Percentiles rank a stretch among this genome's conserved stretches.
Evolutionary conservation across 2,113 vertebrate genomes (phyloP).

Genomic region (Trachemys scripta): DNA sequence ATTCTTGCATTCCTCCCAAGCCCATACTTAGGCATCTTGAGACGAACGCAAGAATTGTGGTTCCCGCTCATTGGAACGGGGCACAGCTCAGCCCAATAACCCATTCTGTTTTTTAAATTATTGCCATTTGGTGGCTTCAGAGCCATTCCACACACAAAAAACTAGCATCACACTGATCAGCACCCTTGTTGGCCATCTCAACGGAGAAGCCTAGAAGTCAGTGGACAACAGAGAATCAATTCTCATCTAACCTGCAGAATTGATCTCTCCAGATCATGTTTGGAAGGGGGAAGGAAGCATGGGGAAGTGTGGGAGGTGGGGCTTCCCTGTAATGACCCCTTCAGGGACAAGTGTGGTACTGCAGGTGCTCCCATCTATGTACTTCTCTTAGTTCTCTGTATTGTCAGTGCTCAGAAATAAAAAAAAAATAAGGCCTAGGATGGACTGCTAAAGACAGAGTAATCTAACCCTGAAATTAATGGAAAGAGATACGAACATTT

Average conservation of each 20-base stretch:
- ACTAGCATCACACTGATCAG: not conserved
- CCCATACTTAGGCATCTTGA: not conserved
- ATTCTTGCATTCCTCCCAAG: not conserved
- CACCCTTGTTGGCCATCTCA: not conserved
- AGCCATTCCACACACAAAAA: not conserved
- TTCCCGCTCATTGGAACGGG: not conserved
- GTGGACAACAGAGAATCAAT: not conserved
- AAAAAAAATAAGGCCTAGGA: not conserved
- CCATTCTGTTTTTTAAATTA: not conserved
- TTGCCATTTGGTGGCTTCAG: not conserved
- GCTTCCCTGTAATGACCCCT: not conserved
- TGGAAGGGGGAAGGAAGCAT: not conserved
- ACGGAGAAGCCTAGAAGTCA: not conserved
- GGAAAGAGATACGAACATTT: not conserved
- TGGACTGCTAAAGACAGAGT: not conserved
- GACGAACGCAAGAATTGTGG: constrained; percentile 5
- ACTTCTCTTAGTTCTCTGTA: not conserved
- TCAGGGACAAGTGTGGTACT: not conserved
- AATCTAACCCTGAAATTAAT: not conserved
- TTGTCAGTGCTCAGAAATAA: not conserved
- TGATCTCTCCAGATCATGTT: not conserved
- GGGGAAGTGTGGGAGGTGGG: not conserved
- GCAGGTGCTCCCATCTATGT: not conserved
- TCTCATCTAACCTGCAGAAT: not conserved
- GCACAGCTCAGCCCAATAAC: constrained; percentile 30